Evolutionary conservation across 37 sponge, comb jelly and placozoan genomes (phyloP).

Genomic region (Bolinopsis microptera): DNA sequence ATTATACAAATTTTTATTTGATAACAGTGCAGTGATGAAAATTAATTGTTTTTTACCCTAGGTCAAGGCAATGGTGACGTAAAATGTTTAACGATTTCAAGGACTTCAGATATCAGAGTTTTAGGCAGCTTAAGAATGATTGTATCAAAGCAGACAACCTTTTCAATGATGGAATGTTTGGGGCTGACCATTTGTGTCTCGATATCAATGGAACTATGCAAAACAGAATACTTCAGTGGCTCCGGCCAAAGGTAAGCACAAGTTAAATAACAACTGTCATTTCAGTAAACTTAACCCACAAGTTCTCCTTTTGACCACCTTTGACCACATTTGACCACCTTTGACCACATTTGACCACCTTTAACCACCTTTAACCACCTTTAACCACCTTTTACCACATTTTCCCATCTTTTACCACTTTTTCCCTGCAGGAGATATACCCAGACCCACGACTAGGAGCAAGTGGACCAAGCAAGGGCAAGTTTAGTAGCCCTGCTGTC

Average conservation of each 20-base stretch:
- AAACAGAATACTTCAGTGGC: slow-evolving; percentile 21
- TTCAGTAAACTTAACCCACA: too few species aligned
- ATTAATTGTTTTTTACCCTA: too few species aligned
- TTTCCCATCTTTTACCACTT: too few species aligned
- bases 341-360: too few species aligned
- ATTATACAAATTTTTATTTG: too few species aligned
- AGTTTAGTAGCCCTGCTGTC: slow-evolving; percentile 37
- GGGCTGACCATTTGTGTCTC: slow-evolving; percentile 49
- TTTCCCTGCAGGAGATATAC: slow-evolving; percentile 36
- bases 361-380: too few species aligned
- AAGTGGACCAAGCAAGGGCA: slow-evolving; percentile 15
- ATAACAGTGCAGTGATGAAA: too few species aligned
- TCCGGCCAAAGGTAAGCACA: slow-evolving; percentile 23
- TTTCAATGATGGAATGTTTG: slow-evolving; percentile 61
- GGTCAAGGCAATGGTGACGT: slow-evolving; percentile 53
- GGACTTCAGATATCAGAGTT: slow-evolving; percentile 41
- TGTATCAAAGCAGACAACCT: slow-evolving; percentile 60
- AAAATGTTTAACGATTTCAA: slow-evolving; percentile 53
- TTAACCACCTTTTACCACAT: too few species aligned
- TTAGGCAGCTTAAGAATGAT: slow-evolving; percentile 54
- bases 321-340: too few species aligned
- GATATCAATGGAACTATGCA: slow-evolving; percentile 66
- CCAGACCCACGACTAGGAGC: slow-evolving; percentile 34
- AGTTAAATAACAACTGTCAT: too few species aligned
- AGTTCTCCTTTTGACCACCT: too few species aligned